phyloP scores from a whole-genome alignment of 2,888 invertebrate species.

The Drosophila affinis region DNA sequence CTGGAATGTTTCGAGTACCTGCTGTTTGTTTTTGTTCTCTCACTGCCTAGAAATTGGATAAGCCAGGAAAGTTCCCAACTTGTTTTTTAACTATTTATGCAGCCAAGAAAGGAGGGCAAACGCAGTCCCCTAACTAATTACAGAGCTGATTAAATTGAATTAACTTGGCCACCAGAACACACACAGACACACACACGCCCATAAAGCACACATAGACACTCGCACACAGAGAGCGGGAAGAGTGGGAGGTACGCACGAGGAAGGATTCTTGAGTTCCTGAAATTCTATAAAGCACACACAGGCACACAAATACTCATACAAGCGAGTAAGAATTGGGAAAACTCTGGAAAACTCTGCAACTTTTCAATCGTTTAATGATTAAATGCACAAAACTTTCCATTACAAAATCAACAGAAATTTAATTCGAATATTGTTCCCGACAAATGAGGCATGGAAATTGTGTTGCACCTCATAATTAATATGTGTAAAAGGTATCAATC shows the following conservation, averaged over 20 bases:
- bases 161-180: constrained; percentile 23
- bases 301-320: too few relatives aligned
- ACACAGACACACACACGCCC: background rate
- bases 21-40: background rate
- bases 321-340: background rate
- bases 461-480: too few relatives aligned
- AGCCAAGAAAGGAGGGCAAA: background rate
- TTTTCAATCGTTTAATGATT: background rate
- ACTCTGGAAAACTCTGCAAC: background rate
- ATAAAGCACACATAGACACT: background rate
- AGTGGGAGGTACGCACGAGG: too few relatives aligned
- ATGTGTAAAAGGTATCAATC: background rate
- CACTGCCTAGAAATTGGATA: background rate
- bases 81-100: background rate
- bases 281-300: background rate
- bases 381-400: background rate
- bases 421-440: too few relatives aligned
- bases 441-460: too few relatives aligned
- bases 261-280: background rate
- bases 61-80: background rate
- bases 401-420: too few relatives aligned
- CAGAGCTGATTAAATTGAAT: constrained; percentile 55
- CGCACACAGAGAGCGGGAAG: too few relatives aligned
- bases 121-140: constrained; percentile 41
- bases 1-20: background rate